Evolutionary conservation across 2,113 vertebrate genomes (phyloP).

Genomic region (Malaclemys terrapin): DNA sequence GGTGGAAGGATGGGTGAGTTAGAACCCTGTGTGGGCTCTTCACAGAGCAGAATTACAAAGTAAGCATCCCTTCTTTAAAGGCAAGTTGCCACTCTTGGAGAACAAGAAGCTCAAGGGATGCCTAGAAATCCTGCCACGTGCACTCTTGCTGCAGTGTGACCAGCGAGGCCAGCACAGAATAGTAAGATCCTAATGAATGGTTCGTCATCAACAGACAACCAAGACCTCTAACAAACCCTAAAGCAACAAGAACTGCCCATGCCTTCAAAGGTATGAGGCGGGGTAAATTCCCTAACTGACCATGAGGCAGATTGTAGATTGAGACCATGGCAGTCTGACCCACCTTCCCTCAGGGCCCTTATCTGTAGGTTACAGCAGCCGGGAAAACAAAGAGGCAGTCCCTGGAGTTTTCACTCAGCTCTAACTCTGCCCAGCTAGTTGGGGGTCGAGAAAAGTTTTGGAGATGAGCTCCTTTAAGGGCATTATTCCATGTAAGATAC

Average conservation of each 20-base stretch:
- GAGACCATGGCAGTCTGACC: not conserved
- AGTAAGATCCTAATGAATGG: not conserved
- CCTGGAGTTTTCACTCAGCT: not conserved
- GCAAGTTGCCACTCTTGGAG: not conserved
- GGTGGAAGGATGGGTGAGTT: not conserved
- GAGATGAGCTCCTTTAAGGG: not conserved
- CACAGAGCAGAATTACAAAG: not conserved
- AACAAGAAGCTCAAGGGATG: not conserved
- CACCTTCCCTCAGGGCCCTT: not conserved
- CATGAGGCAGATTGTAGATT: not conserved
- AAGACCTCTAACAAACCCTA: not conserved
- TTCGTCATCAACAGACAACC: accelerated
- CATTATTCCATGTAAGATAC: too few relatives aligned
- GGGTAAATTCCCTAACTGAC: not conserved
- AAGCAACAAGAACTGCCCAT: not conserved
- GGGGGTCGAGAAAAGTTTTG: not conserved
- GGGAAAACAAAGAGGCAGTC: not conserved
- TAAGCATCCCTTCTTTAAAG: not conserved
- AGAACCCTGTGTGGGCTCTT: not conserved
- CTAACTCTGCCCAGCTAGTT: not conserved
- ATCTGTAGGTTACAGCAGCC: not conserved
- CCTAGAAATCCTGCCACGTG: not conserved
- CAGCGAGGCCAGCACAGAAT: not conserved
- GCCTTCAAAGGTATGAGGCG: not conserved
- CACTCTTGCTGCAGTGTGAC: not conserved